A percentile compares a stretch with the other conserved stretches of the same genome.
Conservation (phyloP, 2,113 vertebrate genomes). For the Papio anubis region DNA sequence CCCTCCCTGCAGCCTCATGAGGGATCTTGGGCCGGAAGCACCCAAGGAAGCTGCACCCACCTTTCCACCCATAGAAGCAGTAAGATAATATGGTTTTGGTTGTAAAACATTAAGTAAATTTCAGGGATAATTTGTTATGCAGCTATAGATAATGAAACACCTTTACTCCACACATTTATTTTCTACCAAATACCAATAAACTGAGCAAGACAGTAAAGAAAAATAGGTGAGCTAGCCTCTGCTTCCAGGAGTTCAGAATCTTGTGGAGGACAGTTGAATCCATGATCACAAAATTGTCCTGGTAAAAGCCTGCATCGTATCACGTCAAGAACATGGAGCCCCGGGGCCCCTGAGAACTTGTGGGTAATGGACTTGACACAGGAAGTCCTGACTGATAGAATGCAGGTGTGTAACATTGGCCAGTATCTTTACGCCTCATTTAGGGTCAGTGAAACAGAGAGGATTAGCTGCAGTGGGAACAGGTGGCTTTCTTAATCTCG, state of each 20-base stretch:
- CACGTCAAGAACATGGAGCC: fast-evolving
- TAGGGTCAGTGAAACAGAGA: not conserved
- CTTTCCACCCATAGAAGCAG: not conserved
- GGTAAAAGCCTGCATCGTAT: fast-evolving
- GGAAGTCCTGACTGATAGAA: not conserved
- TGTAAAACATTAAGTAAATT: not conserved
- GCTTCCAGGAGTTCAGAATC: too few relatives aligned
- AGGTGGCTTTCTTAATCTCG: not conserved
- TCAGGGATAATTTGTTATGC: not conserved
- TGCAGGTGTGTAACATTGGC: fast-evolving
- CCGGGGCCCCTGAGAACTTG: too few relatives aligned
- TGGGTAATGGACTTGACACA: fast-evolving
- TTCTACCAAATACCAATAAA: not conserved
- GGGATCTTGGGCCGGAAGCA: not conserved
- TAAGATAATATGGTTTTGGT: too few relatives aligned
- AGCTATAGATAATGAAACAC: not conserved
- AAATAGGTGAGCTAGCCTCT: not conserved
- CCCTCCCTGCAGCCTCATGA: fast-evolving
- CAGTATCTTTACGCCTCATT: fast-evolving
- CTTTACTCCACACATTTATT: not conserved
- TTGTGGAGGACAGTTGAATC: fast-evolving
- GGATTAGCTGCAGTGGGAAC: not conserved
- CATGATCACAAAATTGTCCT: fast-evolving
- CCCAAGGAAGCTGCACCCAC: not conserved
- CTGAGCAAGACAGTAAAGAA: not conserved